Evolutionary conservation across 2,888 invertebrate species (phyloP), one percentile per base, ranked within the genome.

Genomic region (Andrena hattorfiana): DNA sequence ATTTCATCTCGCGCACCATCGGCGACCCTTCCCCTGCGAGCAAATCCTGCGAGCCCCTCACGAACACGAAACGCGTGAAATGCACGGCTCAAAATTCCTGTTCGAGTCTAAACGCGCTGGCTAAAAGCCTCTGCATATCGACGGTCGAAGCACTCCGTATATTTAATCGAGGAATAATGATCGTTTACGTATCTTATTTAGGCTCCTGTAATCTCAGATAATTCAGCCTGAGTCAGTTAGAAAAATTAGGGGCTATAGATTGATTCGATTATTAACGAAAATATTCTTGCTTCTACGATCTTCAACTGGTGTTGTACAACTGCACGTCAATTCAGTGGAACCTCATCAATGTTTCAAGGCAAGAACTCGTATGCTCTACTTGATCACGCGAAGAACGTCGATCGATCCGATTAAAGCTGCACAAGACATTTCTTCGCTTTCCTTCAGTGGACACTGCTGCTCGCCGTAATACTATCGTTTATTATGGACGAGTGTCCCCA

Each of bases 1-100:
- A 85, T 77, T 87, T 85, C 84, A 80, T 86, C 85, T 84, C 76
- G 82, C 67, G 78, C 73, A 59, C 66, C 83, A 81, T 86, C 88
- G 86, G 84, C 88, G 86, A 85, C 82, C 87, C 84, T 83, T 81
- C 79, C 56, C 56, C 74, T 49, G 67, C 77, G 62, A 72, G 64
- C 66, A 77, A 77, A 78, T 85, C 80, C 78, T 74, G 35, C 76
- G 62, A 51, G 26, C 35, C 54, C 70, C 62, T 35, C 76, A 64
- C 67, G 48, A 88, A 76, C 32, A 75, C 75, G 74, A 85, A 82
- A 80, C 76, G 56, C 73, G 59, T 69, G 48, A 71, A 54, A 69
- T 48, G 35, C 60, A 62, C 63, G 62, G 69, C 60, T 77, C 69
- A n/a, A 68, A 74, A 23, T 54, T 76, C 10, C 10, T 62, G 32